A percentile compares a stretch with the other conserved stretches of the same genome.
phyloP scores from a whole-genome alignment of 1,140 invertebrate species.

The Melanaphis sacchari region DNA sequence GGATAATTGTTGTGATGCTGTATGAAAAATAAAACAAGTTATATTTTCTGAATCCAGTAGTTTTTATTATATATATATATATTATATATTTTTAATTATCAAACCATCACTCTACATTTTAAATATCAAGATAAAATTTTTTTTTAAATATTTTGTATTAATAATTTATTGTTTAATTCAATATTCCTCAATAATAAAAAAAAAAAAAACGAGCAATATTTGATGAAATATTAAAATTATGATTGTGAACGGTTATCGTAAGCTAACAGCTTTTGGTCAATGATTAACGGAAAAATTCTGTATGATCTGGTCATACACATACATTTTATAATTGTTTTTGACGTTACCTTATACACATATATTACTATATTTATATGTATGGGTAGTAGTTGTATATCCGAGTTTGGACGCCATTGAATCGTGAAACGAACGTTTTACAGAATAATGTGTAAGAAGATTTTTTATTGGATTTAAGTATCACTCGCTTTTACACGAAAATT shows the following conservation, averaged over 20 bases:
- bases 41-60: too few relatives aligned
- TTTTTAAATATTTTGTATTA: neutral
- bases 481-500: neutral
- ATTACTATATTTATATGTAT: neutral
- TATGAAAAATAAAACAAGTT: too few relatives aligned
- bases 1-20: too few relatives aligned
- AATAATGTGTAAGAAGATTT: neutral
- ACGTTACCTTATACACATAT: too few relatives aligned
- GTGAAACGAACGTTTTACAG: neutral
- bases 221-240: neutral
- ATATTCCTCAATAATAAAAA: neutral
- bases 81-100: too few relatives aligned
- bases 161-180: neutral
- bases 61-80: too few relatives aligned
- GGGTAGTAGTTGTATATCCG: neutral
- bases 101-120: too few relatives aligned
- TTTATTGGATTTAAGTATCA: neutral
- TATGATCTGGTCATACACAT: neutral
- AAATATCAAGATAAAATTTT: too few relatives aligned
- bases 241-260: too few relatives aligned
- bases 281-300: neutral
- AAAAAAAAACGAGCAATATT: neutral
- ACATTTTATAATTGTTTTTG: neutral
- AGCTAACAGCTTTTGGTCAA: neutral
- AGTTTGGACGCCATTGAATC: neutral